These are phyloP conservation scores for Spizaetus ornatus DNA, from an alignment of 2,113 vertebrate species.

Conservation along the genomic window DNA sequence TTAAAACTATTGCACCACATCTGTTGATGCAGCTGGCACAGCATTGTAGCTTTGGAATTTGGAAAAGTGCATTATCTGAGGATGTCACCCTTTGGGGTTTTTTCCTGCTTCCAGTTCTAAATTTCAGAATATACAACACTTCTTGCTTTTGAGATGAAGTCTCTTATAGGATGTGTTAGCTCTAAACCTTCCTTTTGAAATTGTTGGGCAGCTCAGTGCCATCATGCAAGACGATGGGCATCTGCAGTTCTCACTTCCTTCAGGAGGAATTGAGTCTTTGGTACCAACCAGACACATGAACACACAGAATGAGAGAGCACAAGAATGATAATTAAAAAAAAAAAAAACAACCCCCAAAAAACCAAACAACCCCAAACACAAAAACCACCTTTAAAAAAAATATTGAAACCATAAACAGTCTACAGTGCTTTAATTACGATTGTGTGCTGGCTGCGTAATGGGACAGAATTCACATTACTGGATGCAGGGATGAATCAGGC, in stretches of 20 bases:
- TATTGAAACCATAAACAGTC: background rate
- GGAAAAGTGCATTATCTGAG: background rate
- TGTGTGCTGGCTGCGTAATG: background rate
- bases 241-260: background rate
- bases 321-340: background rate
- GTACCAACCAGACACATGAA: background rate
- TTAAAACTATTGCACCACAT: background rate
- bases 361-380: background rate
- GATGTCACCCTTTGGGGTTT: rapidly evolving
- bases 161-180: rapidly evolving
- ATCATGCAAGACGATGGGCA: rapidly evolving
- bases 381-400: background rate
- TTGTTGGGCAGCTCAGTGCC: background rate
- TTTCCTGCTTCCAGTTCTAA: background rate
- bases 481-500: background rate
- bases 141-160: background rate
- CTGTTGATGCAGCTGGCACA: background rate
- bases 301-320: background rate
- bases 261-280: background rate
- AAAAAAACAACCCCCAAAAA: no score
- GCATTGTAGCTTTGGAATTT: background rate
- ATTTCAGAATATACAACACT: background rate
- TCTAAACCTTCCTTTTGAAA: background rate
- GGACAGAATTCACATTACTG: background rate
- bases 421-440: background rate